These are phyloP conservation scores for Cinclus cinclus DNA, from an alignment of 2,113 vertebrate genomes.

Conservation along the genomic window DNA sequence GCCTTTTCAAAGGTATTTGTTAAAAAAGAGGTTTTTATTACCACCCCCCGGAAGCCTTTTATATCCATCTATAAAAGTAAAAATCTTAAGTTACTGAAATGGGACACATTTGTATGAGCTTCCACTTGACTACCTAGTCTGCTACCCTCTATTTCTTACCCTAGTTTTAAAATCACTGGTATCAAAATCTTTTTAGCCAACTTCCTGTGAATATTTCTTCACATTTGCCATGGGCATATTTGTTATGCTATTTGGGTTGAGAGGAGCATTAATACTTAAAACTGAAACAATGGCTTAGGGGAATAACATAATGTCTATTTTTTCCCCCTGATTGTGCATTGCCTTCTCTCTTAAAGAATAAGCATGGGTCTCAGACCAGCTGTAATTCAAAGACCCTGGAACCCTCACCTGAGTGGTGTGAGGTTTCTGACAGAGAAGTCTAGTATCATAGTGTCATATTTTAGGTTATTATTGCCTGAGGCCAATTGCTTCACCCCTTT, in stretches of 20 bases:
- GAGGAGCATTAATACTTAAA: background rate
- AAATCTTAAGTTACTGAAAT: background rate
- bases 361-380: background rate
- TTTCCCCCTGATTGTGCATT: background rate
- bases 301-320: background rate
- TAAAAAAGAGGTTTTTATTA: background rate
- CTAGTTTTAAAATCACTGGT: background rate
- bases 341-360: background rate
- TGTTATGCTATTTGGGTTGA: background rate
- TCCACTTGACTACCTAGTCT: background rate
- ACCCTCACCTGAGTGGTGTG: background rate
- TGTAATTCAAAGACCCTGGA: background rate
- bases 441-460: background rate
- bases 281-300: background rate
- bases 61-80: background rate
- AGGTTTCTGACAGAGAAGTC: background rate
- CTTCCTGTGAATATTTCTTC: background rate
- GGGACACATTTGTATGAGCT: background rate
- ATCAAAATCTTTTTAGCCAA: background rate
- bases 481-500: background rate
- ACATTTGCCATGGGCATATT: background rate
- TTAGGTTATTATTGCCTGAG: background rate
- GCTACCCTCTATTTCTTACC: background rate
- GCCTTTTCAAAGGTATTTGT: conserved; percentile 9
- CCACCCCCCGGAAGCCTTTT: background rate